A percentile compares a stretch with the other conserved stretches of the same genome.
Evolutionary conservation across 2,113 vertebrate genomes (phyloP).

Genomic region (Lepus americanus): DNA sequence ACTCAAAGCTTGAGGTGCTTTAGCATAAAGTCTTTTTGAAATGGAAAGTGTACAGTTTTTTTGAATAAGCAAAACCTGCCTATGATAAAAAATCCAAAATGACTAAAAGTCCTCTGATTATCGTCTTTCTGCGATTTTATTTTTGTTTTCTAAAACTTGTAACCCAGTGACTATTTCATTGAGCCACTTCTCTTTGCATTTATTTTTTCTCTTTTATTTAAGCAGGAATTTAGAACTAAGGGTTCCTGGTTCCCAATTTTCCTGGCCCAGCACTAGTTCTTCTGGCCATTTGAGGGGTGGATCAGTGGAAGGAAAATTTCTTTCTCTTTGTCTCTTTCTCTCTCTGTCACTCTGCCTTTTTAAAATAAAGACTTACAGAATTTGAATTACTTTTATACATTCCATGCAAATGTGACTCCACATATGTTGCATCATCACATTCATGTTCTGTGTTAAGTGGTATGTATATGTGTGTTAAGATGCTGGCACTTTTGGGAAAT

Average conservation of each 20-base stretch:
- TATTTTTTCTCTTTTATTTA: background rate
- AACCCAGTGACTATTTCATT: background rate
- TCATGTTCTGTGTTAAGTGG: no score
- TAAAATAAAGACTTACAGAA: no score
- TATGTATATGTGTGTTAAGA: no score
- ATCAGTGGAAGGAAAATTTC: no score
- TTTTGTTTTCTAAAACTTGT: conserved; percentile 14
- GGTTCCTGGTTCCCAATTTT: background rate
- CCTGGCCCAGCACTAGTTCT: no score
- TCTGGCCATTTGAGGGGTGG: no score
- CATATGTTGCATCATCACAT: no score
- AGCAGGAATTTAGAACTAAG: background rate
- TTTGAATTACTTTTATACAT: no score
- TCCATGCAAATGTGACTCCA: no score
- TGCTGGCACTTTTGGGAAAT: no score
- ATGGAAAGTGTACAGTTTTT: background rate
- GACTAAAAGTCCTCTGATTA: background rate
- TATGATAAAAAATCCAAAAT: background rate
- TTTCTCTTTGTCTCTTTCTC: no score
- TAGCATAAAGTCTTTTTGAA: background rate
- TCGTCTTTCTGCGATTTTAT: conserved; percentile 21
- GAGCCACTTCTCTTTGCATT: background rate
- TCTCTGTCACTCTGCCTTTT: no score
- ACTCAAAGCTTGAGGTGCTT: background rate
- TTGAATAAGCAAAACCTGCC: background rate